Percentiles rank a stretch among this genome's conserved stretches.
Evolutionary conservation across 2,888 invertebrate species (phyloP).

Genomic region (Euplexia lucipara): DNA sequence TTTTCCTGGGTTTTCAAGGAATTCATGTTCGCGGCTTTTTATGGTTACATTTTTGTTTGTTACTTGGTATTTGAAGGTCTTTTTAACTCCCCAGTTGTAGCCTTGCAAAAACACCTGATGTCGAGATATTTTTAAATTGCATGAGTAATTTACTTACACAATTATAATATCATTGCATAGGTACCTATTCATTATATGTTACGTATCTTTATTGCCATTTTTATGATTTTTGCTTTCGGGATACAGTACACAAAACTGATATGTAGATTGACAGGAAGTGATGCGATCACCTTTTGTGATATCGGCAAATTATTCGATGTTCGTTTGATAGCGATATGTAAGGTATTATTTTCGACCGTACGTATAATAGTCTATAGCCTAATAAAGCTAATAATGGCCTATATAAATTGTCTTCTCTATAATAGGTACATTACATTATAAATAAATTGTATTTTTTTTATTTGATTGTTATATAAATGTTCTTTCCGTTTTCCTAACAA

Average conservation of each 20-base stretch:
- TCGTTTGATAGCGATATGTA: slow-evolving; percentile 18
- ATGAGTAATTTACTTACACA: slow-evolving; percentile 1
- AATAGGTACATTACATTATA: slow-evolving; percentile 17
- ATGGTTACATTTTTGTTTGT: slow-evolving; percentile 32
- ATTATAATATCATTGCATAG: not conserved
- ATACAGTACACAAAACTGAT: slow-evolving; percentile 13
- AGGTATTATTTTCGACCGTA: slow-evolving; percentile 9
- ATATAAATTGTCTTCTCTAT: slow-evolving; percentile 19
- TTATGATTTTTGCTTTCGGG: not conserved
- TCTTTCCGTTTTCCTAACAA: slow-evolving; percentile 14
- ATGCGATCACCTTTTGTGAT: slow-evolving; percentile 37
- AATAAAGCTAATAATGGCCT: too few relatives aligned
- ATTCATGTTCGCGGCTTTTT: slow-evolving; percentile 42
- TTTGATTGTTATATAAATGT: slow-evolving; percentile 51
- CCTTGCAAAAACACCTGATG: slow-evolving; percentile 14
- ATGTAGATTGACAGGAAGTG: slow-evolving; percentile 48
- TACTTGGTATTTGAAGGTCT: slow-evolving; percentile 40
- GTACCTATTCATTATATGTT: slow-evolving; percentile 1
- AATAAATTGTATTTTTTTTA: slow-evolving; percentile 25
- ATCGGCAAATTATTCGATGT: slow-evolving; percentile 35
- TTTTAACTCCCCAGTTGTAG: slow-evolving; percentile 7
- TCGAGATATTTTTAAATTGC: slow-evolving; percentile 6
- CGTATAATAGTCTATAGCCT: slow-evolving; percentile 31
- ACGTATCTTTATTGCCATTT: slow-evolving; percentile 12
- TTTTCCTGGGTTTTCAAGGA: slow-evolving; percentile 51